A percentile compares a stretch with the other conserved stretches of the same genome.
Evolutionary conservation across 2,888 invertebrate genomes (phyloP).

Genomic region (Pristionchus fissidentatus): DNA sequence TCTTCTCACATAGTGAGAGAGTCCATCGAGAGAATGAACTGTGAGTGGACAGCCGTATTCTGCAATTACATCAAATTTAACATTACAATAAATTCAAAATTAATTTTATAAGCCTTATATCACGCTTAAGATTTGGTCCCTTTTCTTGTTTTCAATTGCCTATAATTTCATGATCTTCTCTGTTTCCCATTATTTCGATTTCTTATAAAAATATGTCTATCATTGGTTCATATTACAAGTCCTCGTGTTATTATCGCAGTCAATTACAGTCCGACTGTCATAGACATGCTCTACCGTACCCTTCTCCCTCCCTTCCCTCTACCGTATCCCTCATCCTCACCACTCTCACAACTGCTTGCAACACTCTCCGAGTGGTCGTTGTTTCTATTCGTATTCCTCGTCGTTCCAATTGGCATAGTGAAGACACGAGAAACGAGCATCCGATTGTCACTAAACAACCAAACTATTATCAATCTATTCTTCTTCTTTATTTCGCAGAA

Average conservation of each 20-base stretch:
- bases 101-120: neutral
- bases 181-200: too few relatives aligned
- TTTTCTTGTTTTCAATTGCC: too few relatives aligned
- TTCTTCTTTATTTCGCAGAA: neutral
- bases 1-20: conserved; percentile 1
- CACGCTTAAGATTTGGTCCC: neutral
- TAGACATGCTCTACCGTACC: too few relatives aligned
- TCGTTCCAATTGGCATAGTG: conserved; percentile 25
- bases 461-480: neutral
- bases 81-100: too few relatives aligned
- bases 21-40: conserved; percentile 40
- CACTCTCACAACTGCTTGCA: conserved; percentile 6
- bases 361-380: conserved; percentile 16
- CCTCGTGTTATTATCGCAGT: too few relatives aligned
- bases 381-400: neutral
- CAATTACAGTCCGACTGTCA: too few relatives aligned
- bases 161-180: too few relatives aligned
- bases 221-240: too few relatives aligned
- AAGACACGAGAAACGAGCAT: conserved; percentile 43
- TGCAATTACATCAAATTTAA: neutral
- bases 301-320: too few relatives aligned
- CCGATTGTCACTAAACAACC: conserved; percentile 26
- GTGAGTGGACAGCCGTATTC: conserved; percentile 11
- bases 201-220: too few relatives aligned
- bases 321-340: too few relatives aligned